A percentile compares a stretch with the other conserved stretches of the same genome.
Conservation (phyloP, 2,113 vertebrate species). For the Narcine bancroftii region DNA sequence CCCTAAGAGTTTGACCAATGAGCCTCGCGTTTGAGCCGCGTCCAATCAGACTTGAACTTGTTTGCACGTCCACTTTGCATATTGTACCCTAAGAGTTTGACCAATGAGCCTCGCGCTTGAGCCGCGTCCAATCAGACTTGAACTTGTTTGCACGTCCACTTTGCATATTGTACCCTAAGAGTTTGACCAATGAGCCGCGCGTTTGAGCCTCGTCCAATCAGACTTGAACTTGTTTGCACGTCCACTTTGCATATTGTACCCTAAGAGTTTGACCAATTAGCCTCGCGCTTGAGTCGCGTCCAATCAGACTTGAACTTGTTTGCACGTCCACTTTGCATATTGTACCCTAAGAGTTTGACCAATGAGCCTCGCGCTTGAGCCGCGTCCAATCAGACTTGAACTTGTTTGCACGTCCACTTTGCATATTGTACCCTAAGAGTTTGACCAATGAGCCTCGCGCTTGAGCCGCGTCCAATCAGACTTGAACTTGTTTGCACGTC, state of each 20-base stretch:
- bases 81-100: neutral
- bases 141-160: conserved; percentile 5
- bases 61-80: neutral
- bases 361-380: neutral
- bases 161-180: conserved; percentile 3
- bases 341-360: conserved; percentile 4
- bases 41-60: conserved; percentile 20
- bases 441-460: neutral
- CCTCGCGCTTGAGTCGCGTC: neutral
- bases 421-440: neutral
- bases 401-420: conserved; percentile 16
- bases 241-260: conserved; percentile 3
- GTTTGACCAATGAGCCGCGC: neutral
- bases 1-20: conserved; percentile 9
- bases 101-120: neutral
- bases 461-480: conserved; percentile 11
- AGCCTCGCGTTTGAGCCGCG: neutral
- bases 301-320: conserved; percentile 17
- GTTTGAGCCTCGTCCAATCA: conserved; percentile 19
- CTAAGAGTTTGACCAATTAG: conserved; percentile 1
- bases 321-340: neutral
- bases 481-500: conserved; percentile 5
- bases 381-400: conserved; percentile 13
- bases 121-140: conserved; percentile 11
- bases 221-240: neutral